Conservation (phyloP, 2,797 vertebrate species). For the Anguilla anguilla region DNA sequence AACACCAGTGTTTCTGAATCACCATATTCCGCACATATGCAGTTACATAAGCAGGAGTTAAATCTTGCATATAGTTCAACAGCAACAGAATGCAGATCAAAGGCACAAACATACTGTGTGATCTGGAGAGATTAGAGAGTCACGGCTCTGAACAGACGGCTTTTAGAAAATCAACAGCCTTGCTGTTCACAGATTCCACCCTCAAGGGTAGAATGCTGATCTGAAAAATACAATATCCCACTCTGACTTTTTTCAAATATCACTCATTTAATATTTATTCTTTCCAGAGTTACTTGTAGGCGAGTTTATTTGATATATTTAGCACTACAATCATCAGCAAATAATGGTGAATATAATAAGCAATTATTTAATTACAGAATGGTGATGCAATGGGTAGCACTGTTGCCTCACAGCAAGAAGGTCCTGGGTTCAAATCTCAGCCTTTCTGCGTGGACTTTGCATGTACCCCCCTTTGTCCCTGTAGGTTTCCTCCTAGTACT, state of each 20-base stretch:
- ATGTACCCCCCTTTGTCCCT: no score
- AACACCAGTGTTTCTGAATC: background rate
- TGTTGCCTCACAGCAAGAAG: no score
- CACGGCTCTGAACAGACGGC: background rate
- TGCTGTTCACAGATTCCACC: background rate
- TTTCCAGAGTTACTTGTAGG: background rate
- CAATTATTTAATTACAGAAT: no score
- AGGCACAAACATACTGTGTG: background rate
- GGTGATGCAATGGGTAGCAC: no score
- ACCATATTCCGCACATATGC: background rate
- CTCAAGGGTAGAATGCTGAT: background rate
- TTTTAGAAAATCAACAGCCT: background rate
- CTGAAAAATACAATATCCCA: background rate
- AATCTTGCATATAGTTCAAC: background rate
- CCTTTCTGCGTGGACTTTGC: no score
- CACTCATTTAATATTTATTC: background rate
- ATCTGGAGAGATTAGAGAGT: background rate
- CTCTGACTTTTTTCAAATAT: background rate
- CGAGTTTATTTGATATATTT: background rate
- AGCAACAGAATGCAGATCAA: background rate
- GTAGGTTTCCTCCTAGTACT: no score
- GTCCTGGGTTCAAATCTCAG: no score
- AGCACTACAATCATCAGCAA: no score
- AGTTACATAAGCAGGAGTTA: background rate
- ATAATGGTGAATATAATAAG: no score